Base-by-base conservation (phyloP, 2,113 vertebrate genomes). In the Corythaixoides concolor region DNA sequence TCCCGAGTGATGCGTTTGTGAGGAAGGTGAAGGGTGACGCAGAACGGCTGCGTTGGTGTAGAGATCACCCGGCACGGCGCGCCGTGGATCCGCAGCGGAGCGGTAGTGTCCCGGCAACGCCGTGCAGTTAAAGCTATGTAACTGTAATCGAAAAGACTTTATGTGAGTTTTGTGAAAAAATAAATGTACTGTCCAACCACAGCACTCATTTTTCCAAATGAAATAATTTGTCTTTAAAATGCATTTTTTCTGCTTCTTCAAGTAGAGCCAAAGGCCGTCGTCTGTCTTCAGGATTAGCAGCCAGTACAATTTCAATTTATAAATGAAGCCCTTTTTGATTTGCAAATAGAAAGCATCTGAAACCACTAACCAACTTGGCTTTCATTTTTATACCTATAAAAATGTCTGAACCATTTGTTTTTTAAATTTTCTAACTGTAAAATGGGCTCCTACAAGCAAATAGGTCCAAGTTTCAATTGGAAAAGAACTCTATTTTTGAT, bases 321-420 rank as follows among this genome's bases (percentile, higher is more conserved):
- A 94, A 50, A 88, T 76, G 80, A 94, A 96, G 55, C 78, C 91
- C 91, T 69, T 92, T 83, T 68, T 82, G 96, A 83, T 91, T 86
- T 78, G 84, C 72, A 94, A 91, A 97, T 92, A 75, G 69, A 81
- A 97, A 97, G 95, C 97, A 87, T 97, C 96, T 96, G 97, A 96
- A 96, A 77, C 91, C 89, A 89, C 95, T 81, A 82, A 95, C 97
- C 95, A 87, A 37, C 87, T 93, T 97, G 96, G 95, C 97, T 85
- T 66, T 23, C 22, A 16, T 86, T 66, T 88, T 85, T 88, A 63
- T 41, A 94, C 95, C 95, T 95, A 97, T 97, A 97, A 98, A 97
- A 97, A 97, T 74, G 90, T 93, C 96, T 70, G 85, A 72, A 63
- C 93, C 82, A 37, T 94, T 96, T 93, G 95, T 93, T 97, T 95